A percentile compares a stretch with the other conserved stretches of the same genome.
Conservation (phyloP, 2,888 invertebrate species). For the Ormyrus nitidulus region DNA sequence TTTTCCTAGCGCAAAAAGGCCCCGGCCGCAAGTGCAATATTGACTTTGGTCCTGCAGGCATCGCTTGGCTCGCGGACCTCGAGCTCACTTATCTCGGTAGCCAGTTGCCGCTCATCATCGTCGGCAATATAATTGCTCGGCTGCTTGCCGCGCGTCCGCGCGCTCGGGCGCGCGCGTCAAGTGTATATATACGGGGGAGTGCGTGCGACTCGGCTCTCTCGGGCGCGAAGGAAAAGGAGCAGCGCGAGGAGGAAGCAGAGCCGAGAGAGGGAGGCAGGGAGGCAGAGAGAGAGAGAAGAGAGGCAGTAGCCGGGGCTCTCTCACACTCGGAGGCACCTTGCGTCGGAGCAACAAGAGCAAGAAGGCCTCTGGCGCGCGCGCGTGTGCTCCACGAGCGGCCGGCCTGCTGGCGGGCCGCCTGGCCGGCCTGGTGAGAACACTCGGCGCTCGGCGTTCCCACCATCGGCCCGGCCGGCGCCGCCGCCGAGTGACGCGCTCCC, state of each 20-base stretch:
- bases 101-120: no score
- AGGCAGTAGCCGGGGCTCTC: conserved; percentile 28
- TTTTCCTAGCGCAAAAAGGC: background rate
- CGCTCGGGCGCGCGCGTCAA: conserved; percentile 16
- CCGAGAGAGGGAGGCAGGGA: conserved; percentile 2
- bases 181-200: conserved; percentile 17
- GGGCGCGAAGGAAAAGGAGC: conserved; percentile 49
- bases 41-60: background rate
- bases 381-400: conserved; percentile 20
- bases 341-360: conserved; percentile 32
- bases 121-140: no score
- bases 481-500: conserved; percentile 56
- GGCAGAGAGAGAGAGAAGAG: conserved; percentile 11
- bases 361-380: conserved; percentile 30
- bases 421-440: conserved; percentile 73
- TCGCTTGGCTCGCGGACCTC: background rate
- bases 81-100: background rate
- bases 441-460: conserved; percentile 74
- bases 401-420: conserved; percentile 59
- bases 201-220: conserved; percentile 18
- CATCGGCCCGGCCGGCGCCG: conserved; percentile 69
- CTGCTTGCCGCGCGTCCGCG: background rate
- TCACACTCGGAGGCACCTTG: conserved; percentile 50
- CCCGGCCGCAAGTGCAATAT: conserved; percentile 2
- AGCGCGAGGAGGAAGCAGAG: conserved; percentile 14